These are phyloP conservation scores for Caenorhabditis japonica DNA, from an alignment of 2,888 invertebrate genomes.

Conservation along the genomic window DNA sequence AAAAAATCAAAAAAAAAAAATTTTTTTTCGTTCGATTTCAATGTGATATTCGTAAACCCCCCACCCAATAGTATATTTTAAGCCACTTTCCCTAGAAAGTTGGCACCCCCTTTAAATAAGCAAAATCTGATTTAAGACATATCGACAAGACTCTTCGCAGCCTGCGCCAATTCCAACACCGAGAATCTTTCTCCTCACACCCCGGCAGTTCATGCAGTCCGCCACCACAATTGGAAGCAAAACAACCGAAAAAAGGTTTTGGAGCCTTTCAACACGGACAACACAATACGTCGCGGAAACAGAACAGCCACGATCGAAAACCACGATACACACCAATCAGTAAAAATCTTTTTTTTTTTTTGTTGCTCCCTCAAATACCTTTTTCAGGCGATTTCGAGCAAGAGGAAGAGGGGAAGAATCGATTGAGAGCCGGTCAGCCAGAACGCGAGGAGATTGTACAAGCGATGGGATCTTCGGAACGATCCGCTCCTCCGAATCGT, in stretches of 20 bases:
- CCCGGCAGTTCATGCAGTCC: slow-evolving; percentile 13
- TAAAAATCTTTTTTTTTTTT: not conserved
- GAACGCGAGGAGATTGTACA: slow-evolving; percentile 19
- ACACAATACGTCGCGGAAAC: no score
- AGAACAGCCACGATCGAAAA: slow-evolving; percentile 9
- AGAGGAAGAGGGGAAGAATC: slow-evolving; percentile 21
- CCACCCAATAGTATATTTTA: no score
- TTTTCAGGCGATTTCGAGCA: slow-evolving; percentile 21
- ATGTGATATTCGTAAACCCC: no score
- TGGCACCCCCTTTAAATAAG: no score
- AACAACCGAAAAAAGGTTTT: slow-evolving; percentile 23
- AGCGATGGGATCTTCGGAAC: slow-evolving; percentile 3
- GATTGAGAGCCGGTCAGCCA: slow-evolving; percentile 6
- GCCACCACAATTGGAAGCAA: slow-evolving; percentile 12
- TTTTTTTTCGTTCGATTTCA: no score
- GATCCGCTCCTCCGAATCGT: not conserved
- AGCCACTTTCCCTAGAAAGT: no score
- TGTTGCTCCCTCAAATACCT: not conserved
- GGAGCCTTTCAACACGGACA: not conserved
- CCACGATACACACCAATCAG: slow-evolving; percentile 2
- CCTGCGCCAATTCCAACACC: slow-evolving; percentile 7
- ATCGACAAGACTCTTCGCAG: slow-evolving; percentile 22
- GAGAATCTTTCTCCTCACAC: slow-evolving; percentile 7
- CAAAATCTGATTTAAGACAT: no score
- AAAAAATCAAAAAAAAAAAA: no score